These are phyloP conservation scores for Coenonympha glycerion DNA, from an alignment of 2,888 invertebrate species.

Conservation along the genomic window DNA sequence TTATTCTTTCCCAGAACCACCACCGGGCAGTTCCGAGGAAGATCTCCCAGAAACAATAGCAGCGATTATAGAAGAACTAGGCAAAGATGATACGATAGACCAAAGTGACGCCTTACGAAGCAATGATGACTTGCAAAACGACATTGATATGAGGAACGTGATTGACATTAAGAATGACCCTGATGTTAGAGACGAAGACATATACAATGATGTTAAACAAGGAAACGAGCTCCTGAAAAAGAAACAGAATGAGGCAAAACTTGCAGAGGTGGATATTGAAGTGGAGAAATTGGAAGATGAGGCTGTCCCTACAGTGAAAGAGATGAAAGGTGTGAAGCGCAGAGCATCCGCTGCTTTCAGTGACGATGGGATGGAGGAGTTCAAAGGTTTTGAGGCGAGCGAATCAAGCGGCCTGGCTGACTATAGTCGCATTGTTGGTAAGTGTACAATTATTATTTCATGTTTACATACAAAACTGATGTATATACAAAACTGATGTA, in stretches of 20 bases:
- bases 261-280: conserved; percentile 11
- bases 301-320: conserved; percentile 16
- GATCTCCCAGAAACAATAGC: conserved; percentile 3
- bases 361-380: conserved; percentile 48
- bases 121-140: too few relatives aligned
- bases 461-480: neutral
- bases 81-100: neutral
- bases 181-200: conserved; percentile 1
- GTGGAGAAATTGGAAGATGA: conserved; percentile 10
- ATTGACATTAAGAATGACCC: neutral
- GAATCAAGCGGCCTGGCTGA: conserved; percentile 40
- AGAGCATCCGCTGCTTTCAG: conserved; percentile 59
- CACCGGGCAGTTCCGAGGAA: neutral
- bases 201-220: neutral
- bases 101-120: neutral
- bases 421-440: conserved; percentile 53
- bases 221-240: neutral
- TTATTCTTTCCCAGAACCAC: conserved; percentile 6
- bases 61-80: conserved; percentile 2
- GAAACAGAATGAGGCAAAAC: neutral
- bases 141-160: neutral
- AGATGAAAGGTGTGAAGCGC: conserved; percentile 48
- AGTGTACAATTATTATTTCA: conserved; percentile 27
- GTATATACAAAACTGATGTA: neutral
- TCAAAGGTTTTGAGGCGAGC: conserved; percentile 55